These are phyloP conservation scores for Delichon dasypus DNA, from an alignment of 2,797 vertebrate genomes.

Conservation along the genomic window DNA sequence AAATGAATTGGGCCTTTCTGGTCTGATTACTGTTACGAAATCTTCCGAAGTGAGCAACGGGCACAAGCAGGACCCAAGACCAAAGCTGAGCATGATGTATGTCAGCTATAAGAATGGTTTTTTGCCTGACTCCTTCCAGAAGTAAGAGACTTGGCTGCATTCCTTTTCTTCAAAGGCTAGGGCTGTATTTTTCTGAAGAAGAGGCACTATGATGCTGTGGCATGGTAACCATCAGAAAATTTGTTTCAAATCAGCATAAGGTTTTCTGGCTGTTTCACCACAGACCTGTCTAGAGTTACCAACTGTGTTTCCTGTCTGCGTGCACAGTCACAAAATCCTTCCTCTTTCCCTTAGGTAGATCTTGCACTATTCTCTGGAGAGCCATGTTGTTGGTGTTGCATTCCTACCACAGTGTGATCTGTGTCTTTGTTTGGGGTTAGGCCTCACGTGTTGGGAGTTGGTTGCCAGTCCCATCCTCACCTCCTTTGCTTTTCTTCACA, in stretches of 20 bases:
- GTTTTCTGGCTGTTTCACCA: background rate
- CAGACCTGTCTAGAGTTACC: background rate
- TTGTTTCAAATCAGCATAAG: rapidly evolving
- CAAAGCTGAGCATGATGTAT: background rate
- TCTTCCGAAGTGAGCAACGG: background rate
- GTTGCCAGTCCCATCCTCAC: background rate
- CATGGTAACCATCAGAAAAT: background rate
- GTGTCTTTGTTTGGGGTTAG: background rate
- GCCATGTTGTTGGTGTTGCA: background rate
- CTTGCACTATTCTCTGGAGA: background rate
- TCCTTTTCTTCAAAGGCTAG: background rate
- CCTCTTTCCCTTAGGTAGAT: background rate
- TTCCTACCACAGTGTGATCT: background rate
- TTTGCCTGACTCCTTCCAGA: background rate
- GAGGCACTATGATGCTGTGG: background rate
- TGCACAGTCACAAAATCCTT: background rate
- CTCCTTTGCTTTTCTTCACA: conserved; percentile 52
- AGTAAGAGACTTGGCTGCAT: background rate
- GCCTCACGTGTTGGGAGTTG: rapidly evolving
- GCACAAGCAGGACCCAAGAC: background rate
- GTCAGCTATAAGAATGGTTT: background rate
- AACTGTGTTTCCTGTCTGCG: background rate
- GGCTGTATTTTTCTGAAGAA: background rate
- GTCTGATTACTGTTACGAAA: background rate
- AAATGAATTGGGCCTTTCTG: background rate